Base-by-base conservation (phyloP, 1,140 invertebrate genomes). In the Stegodyphus mimosarum region DNA sequence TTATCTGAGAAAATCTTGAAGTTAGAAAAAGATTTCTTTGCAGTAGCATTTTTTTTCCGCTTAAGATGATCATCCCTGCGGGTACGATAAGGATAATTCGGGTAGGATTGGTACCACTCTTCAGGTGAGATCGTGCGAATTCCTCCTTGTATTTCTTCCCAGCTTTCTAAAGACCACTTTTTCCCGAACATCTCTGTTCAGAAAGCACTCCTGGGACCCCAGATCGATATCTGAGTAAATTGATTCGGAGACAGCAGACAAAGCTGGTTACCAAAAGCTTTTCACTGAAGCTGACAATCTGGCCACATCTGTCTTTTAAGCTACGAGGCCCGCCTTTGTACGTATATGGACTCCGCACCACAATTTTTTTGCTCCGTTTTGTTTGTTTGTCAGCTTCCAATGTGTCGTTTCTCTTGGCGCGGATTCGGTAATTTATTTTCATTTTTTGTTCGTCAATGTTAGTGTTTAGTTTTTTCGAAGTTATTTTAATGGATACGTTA, bases 141-240 rank as follows among this genome's bases (percentile, higher is more conserved):
- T 33, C 33, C 33, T 33, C 33, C 55, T 60, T 60, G 9, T 15
- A 60, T 15, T 60, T 15, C 9, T 15, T 9, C 55, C 55, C 55
- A 15, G 55, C 9, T 60, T 60, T 60, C 55, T 60, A 60, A 60
- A 60, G 49, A 77, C 75, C 75, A 67, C 75, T 77, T 77, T 77
- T 77, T 77, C 75, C 51, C 75, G 7, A 33, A 67, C 10, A 18
- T 11, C 11, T 11, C n/a, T 51, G 6, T 18, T 18, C 33, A 7
- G 11, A 13, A n/a, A n/a, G 11, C 15, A 49, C 63, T 18, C 77
- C 49, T 52, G 55, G 18, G 77, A 63, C 66, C 48, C 33, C 7
- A 81, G 79, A 81, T 81, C 79, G 79, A 81, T 81, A 81, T 81
- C 79, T 73, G 53, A 81, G 69, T 81, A 81, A 81, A 81, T 81